These are phyloP conservation scores for Cyprinodon variegatus DNA, from an alignment of 2,113 vertebrate species.

Conservation along the genomic window DNA sequence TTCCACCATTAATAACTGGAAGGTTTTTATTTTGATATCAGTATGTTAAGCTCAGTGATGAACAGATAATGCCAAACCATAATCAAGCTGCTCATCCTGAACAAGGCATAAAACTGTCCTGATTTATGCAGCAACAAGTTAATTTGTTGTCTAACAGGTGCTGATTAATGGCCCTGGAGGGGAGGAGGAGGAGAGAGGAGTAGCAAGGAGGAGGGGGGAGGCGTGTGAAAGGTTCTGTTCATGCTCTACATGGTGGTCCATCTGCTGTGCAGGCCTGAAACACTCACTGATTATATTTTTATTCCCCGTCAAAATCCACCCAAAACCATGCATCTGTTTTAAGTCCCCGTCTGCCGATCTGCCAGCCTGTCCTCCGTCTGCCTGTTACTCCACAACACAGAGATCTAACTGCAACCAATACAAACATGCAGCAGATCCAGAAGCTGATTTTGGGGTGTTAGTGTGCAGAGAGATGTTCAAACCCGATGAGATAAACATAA, in stretches of 20 bases:
- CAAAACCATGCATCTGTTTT: constrained; percentile 35
- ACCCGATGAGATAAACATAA: neutral
- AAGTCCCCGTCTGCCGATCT: constrained; percentile 31
- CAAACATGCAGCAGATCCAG: constrained; percentile 12
- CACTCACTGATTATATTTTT: constrained; percentile 3
- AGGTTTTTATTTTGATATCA: constrained; percentile 14
- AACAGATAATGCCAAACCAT: constrained; percentile 45
- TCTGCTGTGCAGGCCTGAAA: constrained; percentile 32
- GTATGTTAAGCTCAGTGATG: constrained; percentile 24
- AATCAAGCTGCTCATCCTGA: constrained; percentile 50
- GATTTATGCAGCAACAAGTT: constrained; percentile 64
- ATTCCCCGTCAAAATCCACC: constrained; percentile 13
- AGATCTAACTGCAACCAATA: neutral
- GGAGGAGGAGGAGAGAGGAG: constrained; percentile 14
- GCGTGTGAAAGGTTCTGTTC: constrained; percentile 2
- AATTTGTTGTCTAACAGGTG: constrained; percentile 80
- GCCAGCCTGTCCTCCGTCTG: constrained; percentile 27
- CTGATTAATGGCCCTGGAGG: constrained; percentile 30
- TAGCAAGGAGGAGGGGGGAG: constrained; percentile 23
- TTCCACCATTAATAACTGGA: too few species aligned
- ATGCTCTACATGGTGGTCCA: constrained; percentile 58
- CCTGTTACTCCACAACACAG: neutral
- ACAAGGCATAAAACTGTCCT: constrained; percentile 70
- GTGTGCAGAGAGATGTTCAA: neutral
- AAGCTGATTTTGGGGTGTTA: neutral